phyloP scores from a whole-genome alignment of 2,113 vertebrate species.

The Halcyon malimbica region DNA sequence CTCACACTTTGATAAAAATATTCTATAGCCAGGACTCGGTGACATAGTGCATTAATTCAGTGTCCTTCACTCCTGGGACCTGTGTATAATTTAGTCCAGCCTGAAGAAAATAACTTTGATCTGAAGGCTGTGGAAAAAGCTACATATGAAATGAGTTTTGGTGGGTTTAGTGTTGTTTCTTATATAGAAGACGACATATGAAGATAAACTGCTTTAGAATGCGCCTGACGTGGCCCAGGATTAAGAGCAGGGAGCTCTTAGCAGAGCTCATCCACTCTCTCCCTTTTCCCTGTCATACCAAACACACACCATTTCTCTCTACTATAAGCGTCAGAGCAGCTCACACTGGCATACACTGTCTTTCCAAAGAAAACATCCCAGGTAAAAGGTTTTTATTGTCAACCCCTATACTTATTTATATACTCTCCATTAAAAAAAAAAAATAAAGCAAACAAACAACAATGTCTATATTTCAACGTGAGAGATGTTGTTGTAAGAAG shows the following conservation, averaged over 20 bases:
- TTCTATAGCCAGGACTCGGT: slow-evolving; percentile 76
- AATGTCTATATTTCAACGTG: neutral
- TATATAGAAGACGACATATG: slow-evolving; percentile 66
- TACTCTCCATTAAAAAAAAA: neutral
- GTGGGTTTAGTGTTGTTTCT: slow-evolving; percentile 76
- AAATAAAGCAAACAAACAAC: neutral
- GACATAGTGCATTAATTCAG: slow-evolving; percentile 84
- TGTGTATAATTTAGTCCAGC: slow-evolving; percentile 83
- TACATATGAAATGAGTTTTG: slow-evolving; percentile 83
- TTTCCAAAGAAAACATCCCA: slow-evolving; percentile 7
- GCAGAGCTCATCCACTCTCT: slow-evolving; percentile 6
- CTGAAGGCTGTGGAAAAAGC: slow-evolving; percentile 78
- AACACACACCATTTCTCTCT: neutral
- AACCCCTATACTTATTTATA: neutral
- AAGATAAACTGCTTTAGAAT: slow-evolving; percentile 78
- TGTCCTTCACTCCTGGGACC: slow-evolving; percentile 84
- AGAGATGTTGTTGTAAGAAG: neutral
- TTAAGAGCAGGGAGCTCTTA: slow-evolving; percentile 67
- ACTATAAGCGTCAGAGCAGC: neutral
- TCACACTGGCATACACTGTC: neutral
- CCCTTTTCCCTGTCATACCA: neutral
- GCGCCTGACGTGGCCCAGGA: slow-evolving; percentile 50
- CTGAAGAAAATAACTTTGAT: slow-evolving; percentile 85
- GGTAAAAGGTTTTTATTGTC: neutral
- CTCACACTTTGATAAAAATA: slow-evolving; percentile 78